Percentiles rank a stretch among this genome's conserved stretches.
phyloP scores from a whole-genome alignment of 2,888 invertebrate species.

The Epistrophe eligans region DNA sequence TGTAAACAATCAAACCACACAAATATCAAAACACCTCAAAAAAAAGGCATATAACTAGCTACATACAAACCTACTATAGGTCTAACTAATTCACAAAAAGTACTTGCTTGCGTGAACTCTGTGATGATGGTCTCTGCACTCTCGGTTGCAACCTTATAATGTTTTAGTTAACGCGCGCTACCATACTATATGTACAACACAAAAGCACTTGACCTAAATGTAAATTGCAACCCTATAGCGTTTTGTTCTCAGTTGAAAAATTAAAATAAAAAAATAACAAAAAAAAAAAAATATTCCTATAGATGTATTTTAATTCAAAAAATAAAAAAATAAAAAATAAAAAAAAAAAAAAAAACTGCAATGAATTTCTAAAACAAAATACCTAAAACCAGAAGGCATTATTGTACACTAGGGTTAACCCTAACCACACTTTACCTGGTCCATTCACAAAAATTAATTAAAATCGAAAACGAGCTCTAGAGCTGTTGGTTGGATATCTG shows the following conservation, averaged over 20 bases:
- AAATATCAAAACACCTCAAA: conserved; percentile 41
- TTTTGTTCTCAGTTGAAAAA: neutral
- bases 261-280: no score
- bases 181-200: neutral
- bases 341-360: conserved; percentile 13
- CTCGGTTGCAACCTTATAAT: conserved; percentile 50
- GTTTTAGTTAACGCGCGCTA: conserved; percentile 46
- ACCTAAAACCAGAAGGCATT: conserved; percentile 35
- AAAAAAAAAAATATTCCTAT: neutral
- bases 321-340: neutral
- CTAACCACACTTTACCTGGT: conserved; percentile 67
- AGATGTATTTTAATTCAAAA: conserved; percentile 57
- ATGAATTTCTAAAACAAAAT: conserved; percentile 54
- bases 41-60: conserved; percentile 1
- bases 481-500: conserved; percentile 15
- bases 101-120: neutral
- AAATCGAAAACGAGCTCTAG: conserved; percentile 65
- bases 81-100: conserved; percentile 63
- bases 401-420: conserved; percentile 44
- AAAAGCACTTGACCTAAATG: conserved; percentile 71
- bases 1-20: conserved; percentile 50
- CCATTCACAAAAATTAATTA: conserved; percentile 73
- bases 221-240: conserved; percentile 27
- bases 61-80: no score
- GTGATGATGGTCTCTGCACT: conserved; percentile 15